phyloP scores from a whole-genome alignment of 2,797 vertebrate species.

The Myotis findleyi region DNA sequence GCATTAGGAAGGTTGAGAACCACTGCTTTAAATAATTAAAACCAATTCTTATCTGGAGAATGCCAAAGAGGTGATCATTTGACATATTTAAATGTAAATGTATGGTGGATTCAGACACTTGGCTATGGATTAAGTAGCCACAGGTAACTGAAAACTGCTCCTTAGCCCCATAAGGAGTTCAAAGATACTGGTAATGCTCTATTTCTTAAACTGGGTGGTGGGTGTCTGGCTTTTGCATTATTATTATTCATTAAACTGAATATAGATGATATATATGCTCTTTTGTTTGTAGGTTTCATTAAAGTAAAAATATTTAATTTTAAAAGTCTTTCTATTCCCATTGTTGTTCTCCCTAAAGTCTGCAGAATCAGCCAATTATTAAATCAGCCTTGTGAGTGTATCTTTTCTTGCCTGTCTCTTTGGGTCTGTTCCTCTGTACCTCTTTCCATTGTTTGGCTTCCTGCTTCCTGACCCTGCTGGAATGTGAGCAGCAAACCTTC shows the following conservation, averaged over 20 bases:
- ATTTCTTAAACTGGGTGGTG: background rate
- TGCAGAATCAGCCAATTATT: background rate
- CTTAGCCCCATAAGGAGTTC: background rate
- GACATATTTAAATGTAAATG: slow-evolving; percentile 55
- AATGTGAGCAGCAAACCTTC: slow-evolving; percentile 53
- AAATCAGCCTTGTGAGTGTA: background rate
- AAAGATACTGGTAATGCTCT: background rate
- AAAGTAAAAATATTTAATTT: slow-evolving; percentile 8
- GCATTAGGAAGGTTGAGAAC: no score
- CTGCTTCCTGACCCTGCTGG: slow-evolving; percentile 22
- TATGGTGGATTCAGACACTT: slow-evolving; percentile 25
- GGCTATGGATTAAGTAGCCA: background rate
- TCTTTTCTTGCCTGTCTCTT: background rate
- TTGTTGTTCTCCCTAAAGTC: background rate
- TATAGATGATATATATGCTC: background rate
- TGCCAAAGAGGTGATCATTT: slow-evolving; percentile 46
- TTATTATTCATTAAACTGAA: background rate
- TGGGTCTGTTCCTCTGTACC: slow-evolving; percentile 2
- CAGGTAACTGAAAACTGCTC: background rate
- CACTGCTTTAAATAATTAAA: slow-evolving; percentile 24
- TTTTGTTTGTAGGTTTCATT: background rate
- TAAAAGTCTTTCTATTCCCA: background rate
- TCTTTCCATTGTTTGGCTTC: slow-evolving; percentile 68
- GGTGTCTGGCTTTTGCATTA: background rate
- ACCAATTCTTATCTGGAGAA: slow-evolving; percentile 42